Conservation (phyloP, 1,140 invertebrate species). For the Prorops nasuta region DNA sequence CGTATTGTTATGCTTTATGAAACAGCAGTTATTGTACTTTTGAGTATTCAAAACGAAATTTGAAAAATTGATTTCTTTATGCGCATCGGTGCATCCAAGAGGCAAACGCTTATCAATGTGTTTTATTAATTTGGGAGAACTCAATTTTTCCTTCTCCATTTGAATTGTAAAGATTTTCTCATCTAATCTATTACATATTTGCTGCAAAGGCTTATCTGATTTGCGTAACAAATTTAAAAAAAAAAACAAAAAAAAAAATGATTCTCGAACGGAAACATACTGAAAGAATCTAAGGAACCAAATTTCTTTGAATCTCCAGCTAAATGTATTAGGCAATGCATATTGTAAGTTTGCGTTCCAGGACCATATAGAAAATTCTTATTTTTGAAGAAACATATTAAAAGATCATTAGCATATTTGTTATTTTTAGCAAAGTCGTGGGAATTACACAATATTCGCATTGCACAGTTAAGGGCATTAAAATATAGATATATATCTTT, state of each 20-base stretch:
- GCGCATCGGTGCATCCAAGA: background rate
- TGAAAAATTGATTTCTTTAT: background rate
- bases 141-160: background rate
- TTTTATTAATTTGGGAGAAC: background rate
- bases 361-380: slow-evolving; percentile 1
- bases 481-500: slow-evolving; percentile 4
- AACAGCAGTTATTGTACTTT: background rate
- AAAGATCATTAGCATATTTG: background rate
- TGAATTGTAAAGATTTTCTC: background rate
- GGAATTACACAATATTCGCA: slow-evolving; percentile 15
- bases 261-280: slow-evolving; percentile 17
- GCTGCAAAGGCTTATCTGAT: slow-evolving; percentile 4
- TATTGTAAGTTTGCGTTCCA: background rate
- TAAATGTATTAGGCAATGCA: slow-evolving; percentile 12
- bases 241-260: slow-evolving; percentile 5
- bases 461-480: slow-evolving; percentile 9
- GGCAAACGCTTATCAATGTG: background rate
- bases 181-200: slow-evolving; percentile 6
- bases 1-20: background rate
- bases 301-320: slow-evolving; percentile 1
- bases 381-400: slow-evolving; percentile 5
- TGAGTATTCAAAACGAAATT: background rate
- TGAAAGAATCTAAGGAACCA: slow-evolving; percentile 7
- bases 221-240: slow-evolving; percentile 7
- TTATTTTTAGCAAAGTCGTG: background rate